Conservation (phyloP, 2,113 vertebrate species). For the Pseudolaguvia tuberculata region DNA sequence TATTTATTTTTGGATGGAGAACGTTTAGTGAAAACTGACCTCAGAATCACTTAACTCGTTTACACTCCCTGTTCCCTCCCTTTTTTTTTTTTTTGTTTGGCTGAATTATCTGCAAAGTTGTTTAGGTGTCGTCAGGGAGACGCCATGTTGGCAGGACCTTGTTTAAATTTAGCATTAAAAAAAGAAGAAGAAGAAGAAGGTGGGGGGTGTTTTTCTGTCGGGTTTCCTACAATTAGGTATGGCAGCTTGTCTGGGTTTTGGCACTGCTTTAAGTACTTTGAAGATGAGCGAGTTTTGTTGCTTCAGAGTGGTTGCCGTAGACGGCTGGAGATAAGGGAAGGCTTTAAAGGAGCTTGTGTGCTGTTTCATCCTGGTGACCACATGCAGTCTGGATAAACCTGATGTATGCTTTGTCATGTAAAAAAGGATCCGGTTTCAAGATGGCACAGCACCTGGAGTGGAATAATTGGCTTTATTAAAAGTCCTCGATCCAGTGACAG, state of each 20-base stretch:
- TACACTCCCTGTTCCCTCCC: constrained; percentile 46
- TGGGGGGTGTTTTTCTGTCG: neutral
- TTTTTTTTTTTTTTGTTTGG: constrained; percentile 47
- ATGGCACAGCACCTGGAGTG: constrained; percentile 25
- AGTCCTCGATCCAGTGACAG: neutral
- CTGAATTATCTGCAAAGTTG: constrained; percentile 56
- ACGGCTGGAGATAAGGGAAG: constrained; percentile 19
- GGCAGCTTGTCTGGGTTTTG: constrained; percentile 4
- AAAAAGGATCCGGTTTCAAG: constrained; percentile 26
- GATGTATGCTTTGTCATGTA: constrained; percentile 24
- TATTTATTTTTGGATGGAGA: constrained; percentile 46
- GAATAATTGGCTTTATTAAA: constrained; percentile 26
- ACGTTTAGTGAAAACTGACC: constrained; percentile 63
- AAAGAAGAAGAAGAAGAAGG: constrained; percentile 42
- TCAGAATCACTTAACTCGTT: constrained; percentile 63
- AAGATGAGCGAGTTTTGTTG: constrained; percentile 35
- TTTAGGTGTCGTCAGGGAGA: constrained; percentile 52
- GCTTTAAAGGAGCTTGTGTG: constrained; percentile 14
- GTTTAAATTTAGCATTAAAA: constrained; percentile 62
- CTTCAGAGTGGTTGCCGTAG: constrained; percentile 22
- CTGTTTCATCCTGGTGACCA: constrained; percentile 34
- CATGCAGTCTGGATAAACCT: constrained; percentile 29
- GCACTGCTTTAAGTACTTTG: constrained; percentile 25
- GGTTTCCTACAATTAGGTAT: constrained; percentile 26
- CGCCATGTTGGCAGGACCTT: constrained; percentile 44